A percentile compares a stretch with the other conserved stretches of the same genome.
These are phyloP conservation scores for Zoanthus sociatus DNA, from an alignment of 92 coral and sea anemone species.

Conservation along the genomic window DNA sequence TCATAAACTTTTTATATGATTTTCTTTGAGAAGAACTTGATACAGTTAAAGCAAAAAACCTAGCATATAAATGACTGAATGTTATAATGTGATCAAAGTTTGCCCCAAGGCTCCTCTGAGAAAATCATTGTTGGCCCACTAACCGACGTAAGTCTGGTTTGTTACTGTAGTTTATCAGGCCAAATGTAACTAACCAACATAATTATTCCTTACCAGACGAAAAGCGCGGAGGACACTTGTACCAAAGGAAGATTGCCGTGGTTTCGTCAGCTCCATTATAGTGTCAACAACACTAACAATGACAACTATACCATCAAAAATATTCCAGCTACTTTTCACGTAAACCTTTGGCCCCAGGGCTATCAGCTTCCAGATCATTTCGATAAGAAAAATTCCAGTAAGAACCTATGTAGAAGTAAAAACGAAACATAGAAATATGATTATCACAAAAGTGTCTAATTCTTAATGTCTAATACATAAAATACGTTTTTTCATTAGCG, in stretches of 20 bases:
- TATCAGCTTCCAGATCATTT: constrained; percentile 61
- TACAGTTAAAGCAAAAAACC: too few relatives aligned
- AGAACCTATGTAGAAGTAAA: constrained; percentile 24
- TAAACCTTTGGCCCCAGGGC: constrained; percentile 55
- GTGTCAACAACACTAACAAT: constrained; percentile 51
- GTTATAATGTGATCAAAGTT: too few relatives aligned
- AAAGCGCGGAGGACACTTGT: constrained; percentile 47
- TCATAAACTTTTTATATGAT: too few relatives aligned
- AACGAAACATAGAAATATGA: neutral
- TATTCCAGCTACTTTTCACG: constrained; percentile 56
- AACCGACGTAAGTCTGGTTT: too few relatives aligned
- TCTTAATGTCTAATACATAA: too few relatives aligned
- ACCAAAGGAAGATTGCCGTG: constrained; percentile 27
- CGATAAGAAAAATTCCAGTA: constrained; percentile 55
- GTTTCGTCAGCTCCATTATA: constrained; percentile 36
- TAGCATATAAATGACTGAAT: too few relatives aligned
- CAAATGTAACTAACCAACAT: neutral
- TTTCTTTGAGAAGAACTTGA: too few relatives aligned
- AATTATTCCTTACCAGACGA: constrained; percentile 44
- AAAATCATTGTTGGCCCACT: too few relatives aligned
- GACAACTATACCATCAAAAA: constrained; percentile 61
- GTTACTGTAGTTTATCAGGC: neutral
- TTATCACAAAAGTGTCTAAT: too few relatives aligned
- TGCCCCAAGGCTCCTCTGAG: too few relatives aligned
- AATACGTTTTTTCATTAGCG: too few relatives aligned